Base-by-base conservation (phyloP, 2,797 vertebrate species). In the Etheostoma perlongum region DNA sequence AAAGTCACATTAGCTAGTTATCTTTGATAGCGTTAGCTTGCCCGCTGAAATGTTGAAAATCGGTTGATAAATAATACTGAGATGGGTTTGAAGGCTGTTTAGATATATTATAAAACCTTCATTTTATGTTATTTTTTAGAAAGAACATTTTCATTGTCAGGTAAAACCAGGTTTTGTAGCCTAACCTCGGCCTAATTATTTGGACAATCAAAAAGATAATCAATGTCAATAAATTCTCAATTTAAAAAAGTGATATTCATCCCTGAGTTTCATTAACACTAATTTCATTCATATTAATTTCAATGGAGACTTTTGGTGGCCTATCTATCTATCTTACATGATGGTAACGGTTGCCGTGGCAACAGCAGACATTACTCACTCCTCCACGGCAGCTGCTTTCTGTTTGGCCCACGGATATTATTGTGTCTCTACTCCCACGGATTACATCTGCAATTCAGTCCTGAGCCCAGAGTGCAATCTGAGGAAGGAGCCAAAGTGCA, bases 351-450 rank as follows among this genome's bases (percentile, higher is more conserved):
- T 91, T 85, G 79, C 85, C 88, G 78, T 62, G 27, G 85, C 67
- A 85, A 89, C 88, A 57, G 61, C 69, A 84, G 67, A 69, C 73
- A 42, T 81, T 30, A 78, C 67, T 85, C 78, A 65, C 70, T 80
- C 78, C 76, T 74, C 79, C 42, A 2, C 18, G 0, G n/a, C 68
- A 84, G 71, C 76, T 77, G 85, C 47, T 76, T 76, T 63, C 36
- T 40, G 49, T 76, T 78, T 61, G 77, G 62, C 83, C 79, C 2
- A 25, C 14, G 14, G 78, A 73, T 83, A 64, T 85, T 73, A 67
- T 10, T 68, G 72, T 16, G 68, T 85, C 78, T 87, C 77, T 60
- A 68, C 88, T 84, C 86, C 86, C 67, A 83, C 85, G 19, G 59
- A 11, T 48, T 58, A 63, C 80, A 76, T 83, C 74, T 81, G 59